Percentiles rank a stretch among this genome's conserved stretches.
phyloP scores from a whole-genome alignment of 2,113 vertebrate genomes.

The Syrrhaptes paradoxus region DNA sequence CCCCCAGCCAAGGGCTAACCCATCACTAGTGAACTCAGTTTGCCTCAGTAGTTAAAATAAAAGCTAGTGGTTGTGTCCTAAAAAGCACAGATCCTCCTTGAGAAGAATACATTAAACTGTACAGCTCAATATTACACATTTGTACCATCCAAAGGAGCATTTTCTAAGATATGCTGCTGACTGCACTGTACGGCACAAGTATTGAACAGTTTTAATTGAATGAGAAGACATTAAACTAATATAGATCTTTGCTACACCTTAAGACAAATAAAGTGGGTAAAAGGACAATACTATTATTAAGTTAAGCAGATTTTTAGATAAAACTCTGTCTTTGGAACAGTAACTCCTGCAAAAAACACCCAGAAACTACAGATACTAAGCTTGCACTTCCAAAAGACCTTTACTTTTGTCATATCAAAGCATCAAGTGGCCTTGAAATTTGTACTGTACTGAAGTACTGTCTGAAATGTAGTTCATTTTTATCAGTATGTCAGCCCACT shows the following conservation, averaged over 20 bases:
- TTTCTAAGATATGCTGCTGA: not conserved
- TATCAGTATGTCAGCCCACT: not conserved
- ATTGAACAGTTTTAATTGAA: slow-evolving; percentile 39
- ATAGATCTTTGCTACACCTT: slow-evolving; percentile 45
- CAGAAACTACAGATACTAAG: not conserved
- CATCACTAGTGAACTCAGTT: slow-evolving; percentile 61
- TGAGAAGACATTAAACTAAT: slow-evolving; percentile 57
- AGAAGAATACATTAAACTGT: slow-evolving; percentile 23
- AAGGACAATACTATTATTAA: slow-evolving; percentile 42
- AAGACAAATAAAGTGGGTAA: slow-evolving; percentile 37
- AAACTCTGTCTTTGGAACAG: slow-evolving; percentile 32
- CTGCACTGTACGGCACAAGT: not conserved
- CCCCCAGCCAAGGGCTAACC: too few relatives aligned
- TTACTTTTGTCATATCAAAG: not conserved
- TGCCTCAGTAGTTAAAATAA: slow-evolving; percentile 60
- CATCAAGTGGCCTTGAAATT: not conserved
- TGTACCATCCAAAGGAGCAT: not conserved
- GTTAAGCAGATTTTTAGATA: slow-evolving; percentile 50
- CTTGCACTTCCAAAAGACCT: not conserved
- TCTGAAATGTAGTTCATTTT: not conserved
- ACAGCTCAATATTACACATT: slow-evolving; percentile 11
- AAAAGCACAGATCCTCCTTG: slow-evolving; percentile 53
- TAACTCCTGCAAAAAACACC: not conserved
- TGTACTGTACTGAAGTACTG: not conserved
- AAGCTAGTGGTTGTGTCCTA: slow-evolving; percentile 30